phyloP scores from a whole-genome alignment of 1,140 invertebrate species.

The Sitobion miscanthi region DNA sequence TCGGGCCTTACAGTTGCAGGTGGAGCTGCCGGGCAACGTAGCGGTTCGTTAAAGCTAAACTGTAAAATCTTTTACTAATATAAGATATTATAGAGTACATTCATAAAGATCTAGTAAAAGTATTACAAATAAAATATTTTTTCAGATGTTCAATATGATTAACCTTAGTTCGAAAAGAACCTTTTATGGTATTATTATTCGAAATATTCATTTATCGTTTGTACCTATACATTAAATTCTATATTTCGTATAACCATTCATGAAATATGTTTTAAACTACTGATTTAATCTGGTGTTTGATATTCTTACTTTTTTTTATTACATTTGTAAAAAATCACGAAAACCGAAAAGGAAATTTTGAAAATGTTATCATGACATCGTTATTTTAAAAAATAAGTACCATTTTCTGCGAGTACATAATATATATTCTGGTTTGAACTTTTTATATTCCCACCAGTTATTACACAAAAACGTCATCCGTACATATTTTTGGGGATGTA shows the following conservation, averaged over 20 bases:
- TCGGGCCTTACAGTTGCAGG: no score
- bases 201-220: neutral
- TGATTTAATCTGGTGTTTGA: neutral
- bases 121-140: neutral
- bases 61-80: neutral
- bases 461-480: neutral
- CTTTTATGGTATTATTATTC: neutral
- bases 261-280: neutral
- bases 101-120: neutral
- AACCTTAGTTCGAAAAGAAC: neutral
- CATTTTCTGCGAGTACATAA: neutral
- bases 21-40: no score
- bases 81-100: neutral
- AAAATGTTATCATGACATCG: neutral
- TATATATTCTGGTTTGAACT: neutral
- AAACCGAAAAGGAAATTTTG: neutral
- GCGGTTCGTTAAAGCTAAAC: no score
- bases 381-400: neutral
- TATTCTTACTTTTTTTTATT: conserved; percentile 13
- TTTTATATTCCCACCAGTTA: neutral
- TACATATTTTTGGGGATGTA: neutral
- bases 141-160: neutral
- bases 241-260: neutral
- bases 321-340: neutral
- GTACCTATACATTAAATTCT: neutral